Conservation (phyloP, 2,113 vertebrate genomes). For the Xenopus tropicalis region UCB_Xtro_10.0 CM004444.2:97736501-97737000, state of each 20-base stretch:
- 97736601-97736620: slow-evolving; percentile 83
- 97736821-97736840: slow-evolving; percentile 93
- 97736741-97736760: slow-evolving; percentile 91
- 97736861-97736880: slow-evolving; percentile 96
- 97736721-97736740: slow-evolving; percentile 90
- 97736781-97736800: slow-evolving; percentile 95
- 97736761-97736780: slow-evolving; percentile 80
- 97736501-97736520: too few species aligned
- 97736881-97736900: slow-evolving; percentile 95
- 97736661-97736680: slow-evolving; percentile 89
- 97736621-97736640: slow-evolving; percentile 95
- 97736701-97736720: slow-evolving; percentile 91
- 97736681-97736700: slow-evolving; percentile 88
- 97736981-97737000: slow-evolving; percentile 95
- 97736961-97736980: slow-evolving; percentile 92
- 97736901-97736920: slow-evolving; percentile 90
- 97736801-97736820: slow-evolving; percentile 98
- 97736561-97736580: too few species aligned
- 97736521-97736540: too few species aligned
- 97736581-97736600: too few species aligned
- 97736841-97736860: slow-evolving; percentile 91
- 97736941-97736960: slow-evolving; percentile 89
- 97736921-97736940: slow-evolving; percentile 94
- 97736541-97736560: too few species aligned
- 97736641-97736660: slow-evolving; percentile 95